Conservation (phyloP, 2,888 invertebrate genomes). For the Mantis religiosa region DNA sequence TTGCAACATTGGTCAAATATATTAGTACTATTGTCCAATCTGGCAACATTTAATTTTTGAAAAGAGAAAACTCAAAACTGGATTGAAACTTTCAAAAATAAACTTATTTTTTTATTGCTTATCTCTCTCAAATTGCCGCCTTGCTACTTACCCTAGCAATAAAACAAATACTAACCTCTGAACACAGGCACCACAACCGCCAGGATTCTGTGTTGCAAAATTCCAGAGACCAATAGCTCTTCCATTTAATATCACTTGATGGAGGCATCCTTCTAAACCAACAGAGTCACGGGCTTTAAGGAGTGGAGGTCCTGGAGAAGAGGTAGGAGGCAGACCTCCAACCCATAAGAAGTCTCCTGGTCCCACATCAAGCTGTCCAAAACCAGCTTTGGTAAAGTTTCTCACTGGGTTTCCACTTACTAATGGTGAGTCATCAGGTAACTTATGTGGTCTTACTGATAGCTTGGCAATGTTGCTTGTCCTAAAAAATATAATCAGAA, state of each 20-base stretch:
- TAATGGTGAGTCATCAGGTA: slow-evolving; percentile 44
- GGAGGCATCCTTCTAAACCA: slow-evolving; percentile 74
- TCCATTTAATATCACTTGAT: slow-evolving; percentile 73
- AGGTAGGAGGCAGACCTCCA: slow-evolving; percentile 45
- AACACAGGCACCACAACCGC: slow-evolving; percentile 71
- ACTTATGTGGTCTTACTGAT: slow-evolving; percentile 56
- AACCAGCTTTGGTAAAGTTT: slow-evolving; percentile 50
- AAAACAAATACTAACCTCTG: slow-evolving; percentile 55
- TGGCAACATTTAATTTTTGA: too few relatives aligned
- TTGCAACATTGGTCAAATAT: too few relatives aligned
- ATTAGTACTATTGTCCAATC: too few relatives aligned
- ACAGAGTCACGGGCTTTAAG: slow-evolving; percentile 39
- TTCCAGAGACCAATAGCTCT: slow-evolving; percentile 84
- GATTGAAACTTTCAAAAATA: background rate
- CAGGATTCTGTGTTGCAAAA: slow-evolving; percentile 63
- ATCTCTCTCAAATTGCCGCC: too few relatives aligned
- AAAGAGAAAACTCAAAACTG: too few relatives aligned
- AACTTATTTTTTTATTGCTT: background rate
- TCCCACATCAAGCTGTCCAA: slow-evolving; percentile 56
- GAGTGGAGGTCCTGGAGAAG: slow-evolving; percentile 30
- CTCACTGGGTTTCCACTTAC: slow-evolving; percentile 42
- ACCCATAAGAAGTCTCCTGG: slow-evolving; percentile 51
- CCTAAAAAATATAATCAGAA: slow-evolving; percentile 42
- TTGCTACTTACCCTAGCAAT: background rate
- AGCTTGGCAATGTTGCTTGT: slow-evolving; percentile 65